Base-by-base conservation (phyloP, 1,140 invertebrate genomes). In the Pseudomyrmex flavicornis region DNA sequence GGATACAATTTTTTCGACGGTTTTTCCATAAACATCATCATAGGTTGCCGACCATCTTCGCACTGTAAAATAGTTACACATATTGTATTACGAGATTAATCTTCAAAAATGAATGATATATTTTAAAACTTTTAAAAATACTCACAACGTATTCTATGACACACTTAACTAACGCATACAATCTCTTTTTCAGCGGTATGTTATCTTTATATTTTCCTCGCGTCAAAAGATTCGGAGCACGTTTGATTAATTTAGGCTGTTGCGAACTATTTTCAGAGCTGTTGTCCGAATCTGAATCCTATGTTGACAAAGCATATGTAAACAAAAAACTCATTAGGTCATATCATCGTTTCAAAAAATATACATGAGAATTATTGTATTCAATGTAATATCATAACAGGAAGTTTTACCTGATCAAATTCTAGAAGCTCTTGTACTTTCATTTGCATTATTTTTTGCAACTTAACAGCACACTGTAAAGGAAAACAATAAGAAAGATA, bases 1-100 rank as follows among this genome's bases (percentile, higher is more conserved):
- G 98, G 98, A 94, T 99, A 99, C 20, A 98, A 94, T 93, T 99
- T 99, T 91, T 98, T 98, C 0, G 98, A 98, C 3, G 99, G 99
- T 92, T 99, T 98, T 93, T 99, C 98, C 97, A 99, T 98, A 92
- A 99, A 99, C 88, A 98, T 96, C 58, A 98, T 94, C 94, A 99
- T 98, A 0, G 98, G 97, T 82, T 97, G 96, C 46, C 98, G 95
- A 8, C 97, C 98, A 91, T 98, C 97, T 79, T 96, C 95, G 91
- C 96, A 97, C 96, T 97, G 87, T 13, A 82, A 89, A 83, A 13
- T 1, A 62, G 54, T 26, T 61, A 17, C 20, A 62, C 17, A 26
- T 3, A 35, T n/a, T 84, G 46, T 84, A 50, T 35, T 7, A 35
- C 35, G 5, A 35, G 35, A 35, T 35, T 2, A 35, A 35, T 35